Conservation (phyloP, 2,888 invertebrate species). For the Rotaria socialis region DNA sequence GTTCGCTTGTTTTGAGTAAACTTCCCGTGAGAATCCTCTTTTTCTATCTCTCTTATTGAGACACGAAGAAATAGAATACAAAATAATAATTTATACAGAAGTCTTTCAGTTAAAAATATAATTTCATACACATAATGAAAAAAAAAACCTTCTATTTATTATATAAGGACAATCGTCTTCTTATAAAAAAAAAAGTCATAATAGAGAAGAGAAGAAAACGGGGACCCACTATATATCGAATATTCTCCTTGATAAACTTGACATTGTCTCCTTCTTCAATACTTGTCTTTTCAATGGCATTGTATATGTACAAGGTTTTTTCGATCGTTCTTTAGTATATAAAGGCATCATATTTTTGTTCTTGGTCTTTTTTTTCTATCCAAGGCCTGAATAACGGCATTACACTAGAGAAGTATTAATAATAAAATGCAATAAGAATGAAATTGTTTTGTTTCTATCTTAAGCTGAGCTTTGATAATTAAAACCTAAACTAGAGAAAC, state of each 20-base stretch:
- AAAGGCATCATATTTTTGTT: constrained; percentile 23
- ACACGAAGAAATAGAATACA: too few relatives aligned
- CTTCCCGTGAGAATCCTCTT: not conserved
- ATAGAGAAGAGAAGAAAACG: not conserved
- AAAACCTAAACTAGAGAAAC: not conserved
- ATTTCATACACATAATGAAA: not conserved
- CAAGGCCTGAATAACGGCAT: not conserved
- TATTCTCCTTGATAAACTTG: constrained; percentile 32
- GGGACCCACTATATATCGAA: not conserved
- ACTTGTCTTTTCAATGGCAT: constrained; percentile 28
- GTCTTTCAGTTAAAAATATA: not conserved
- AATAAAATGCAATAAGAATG: not conserved
- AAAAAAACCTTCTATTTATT: not conserved
- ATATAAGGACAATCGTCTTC: not conserved
- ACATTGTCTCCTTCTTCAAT: not conserved
- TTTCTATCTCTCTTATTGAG: not conserved
- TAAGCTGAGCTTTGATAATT: not conserved
- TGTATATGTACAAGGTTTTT: constrained; percentile 22
- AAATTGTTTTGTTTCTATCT: not conserved
- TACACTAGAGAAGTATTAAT: not conserved
- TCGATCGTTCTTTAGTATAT: constrained; percentile 8
- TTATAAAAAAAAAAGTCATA: not conserved
- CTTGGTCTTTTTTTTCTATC: not conserved
- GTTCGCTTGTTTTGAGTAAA: not conserved
- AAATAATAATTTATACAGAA: not conserved